Percentiles rank a stretch among this genome's conserved stretches.
phyloP scores from a whole-genome alignment of 2,888 invertebrate species.

The Parapristionchus giblindavisi region DNA sequence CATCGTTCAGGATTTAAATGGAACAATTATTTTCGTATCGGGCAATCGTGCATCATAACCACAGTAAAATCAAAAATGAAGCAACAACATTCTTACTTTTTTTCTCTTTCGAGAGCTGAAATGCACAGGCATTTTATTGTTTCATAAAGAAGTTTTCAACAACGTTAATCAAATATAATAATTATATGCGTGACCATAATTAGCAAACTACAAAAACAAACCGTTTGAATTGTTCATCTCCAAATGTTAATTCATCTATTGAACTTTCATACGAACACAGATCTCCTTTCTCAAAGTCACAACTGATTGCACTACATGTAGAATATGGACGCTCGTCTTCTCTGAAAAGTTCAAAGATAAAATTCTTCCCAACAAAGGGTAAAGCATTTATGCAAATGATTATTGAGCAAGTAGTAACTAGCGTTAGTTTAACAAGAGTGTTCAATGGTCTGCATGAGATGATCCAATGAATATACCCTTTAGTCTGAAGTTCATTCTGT shows the following conservation, averaged over 20 bases:
- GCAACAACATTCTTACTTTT: too few relatives aligned
- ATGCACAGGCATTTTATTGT: background rate
- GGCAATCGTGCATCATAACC: background rate
- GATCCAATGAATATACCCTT: background rate
- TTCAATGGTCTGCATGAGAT: background rate
- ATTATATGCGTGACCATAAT: background rate
- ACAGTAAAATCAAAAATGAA: background rate
- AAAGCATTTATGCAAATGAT: too few relatives aligned
- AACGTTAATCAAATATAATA: background rate
- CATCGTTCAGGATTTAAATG: background rate
- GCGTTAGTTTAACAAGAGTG: too few relatives aligned
- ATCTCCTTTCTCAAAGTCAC: constrained; percentile 51
- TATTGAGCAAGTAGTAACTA: too few relatives aligned
- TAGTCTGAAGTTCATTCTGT: constrained; percentile 15
- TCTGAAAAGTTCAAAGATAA: constrained; percentile 6
- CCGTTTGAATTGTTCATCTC: constrained; percentile 28
- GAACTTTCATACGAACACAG: constrained; percentile 33
- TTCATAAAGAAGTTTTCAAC: background rate
- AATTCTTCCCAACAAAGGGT: too few relatives aligned
- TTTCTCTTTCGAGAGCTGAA: too few relatives aligned
- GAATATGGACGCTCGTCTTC: constrained; percentile 14
- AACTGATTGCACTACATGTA: constrained; percentile 46
- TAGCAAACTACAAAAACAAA: background rate
- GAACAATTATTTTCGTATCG: too few relatives aligned
- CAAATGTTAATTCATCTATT: constrained; percentile 30